Evolutionary conservation across 92 coral and sea anemone genomes (phyloP).

Genomic region (Zoanthus sansibaricus): DNA sequence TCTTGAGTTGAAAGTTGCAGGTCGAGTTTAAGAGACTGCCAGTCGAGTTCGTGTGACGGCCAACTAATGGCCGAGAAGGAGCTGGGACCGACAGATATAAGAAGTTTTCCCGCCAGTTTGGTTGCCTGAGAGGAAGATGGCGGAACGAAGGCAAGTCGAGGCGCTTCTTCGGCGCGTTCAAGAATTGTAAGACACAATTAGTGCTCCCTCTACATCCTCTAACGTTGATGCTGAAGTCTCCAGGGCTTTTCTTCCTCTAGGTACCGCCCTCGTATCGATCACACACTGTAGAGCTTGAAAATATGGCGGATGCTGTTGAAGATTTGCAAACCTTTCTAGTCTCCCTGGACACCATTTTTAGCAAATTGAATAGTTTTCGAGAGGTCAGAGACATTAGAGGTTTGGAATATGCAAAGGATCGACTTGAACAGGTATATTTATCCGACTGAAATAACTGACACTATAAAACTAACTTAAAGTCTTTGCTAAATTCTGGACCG

Average conservation of each 20-base stretch:
- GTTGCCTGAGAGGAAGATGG: too few species aligned
- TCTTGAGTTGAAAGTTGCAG: too few species aligned
- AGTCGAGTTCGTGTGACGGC: too few species aligned
- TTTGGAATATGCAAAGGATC: background rate
- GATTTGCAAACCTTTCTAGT: slow-evolving; percentile 14
- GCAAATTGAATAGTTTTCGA: slow-evolving; percentile 4
- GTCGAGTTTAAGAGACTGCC: too few species aligned
- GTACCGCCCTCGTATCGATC: slow-evolving; percentile 15
- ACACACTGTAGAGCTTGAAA: slow-evolving; percentile 15
- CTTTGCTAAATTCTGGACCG: too few species aligned
- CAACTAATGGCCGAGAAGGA: too few species aligned
- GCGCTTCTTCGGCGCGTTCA: background rate
- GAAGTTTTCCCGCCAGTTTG: too few species aligned
- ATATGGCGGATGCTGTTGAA: slow-evolving; percentile 17
- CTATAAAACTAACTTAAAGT: too few species aligned
- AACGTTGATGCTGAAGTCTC: slow-evolving; percentile 28
- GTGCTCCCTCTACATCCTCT: too few species aligned
- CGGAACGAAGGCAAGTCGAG: too few species aligned
- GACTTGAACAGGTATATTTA: slow-evolving; percentile 1
- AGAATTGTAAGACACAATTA: slow-evolving; percentile 13
- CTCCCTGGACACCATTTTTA: slow-evolving; percentile 2
- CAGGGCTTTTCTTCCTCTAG: slow-evolving; percentile 35
- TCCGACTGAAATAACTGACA: too few species aligned
- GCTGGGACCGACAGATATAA: too few species aligned
- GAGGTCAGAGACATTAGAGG: slow-evolving; percentile 4